These are phyloP conservation scores for Eurois occulta DNA, from an alignment of 2,888 invertebrate genomes.

Conservation along the genomic window DNA sequence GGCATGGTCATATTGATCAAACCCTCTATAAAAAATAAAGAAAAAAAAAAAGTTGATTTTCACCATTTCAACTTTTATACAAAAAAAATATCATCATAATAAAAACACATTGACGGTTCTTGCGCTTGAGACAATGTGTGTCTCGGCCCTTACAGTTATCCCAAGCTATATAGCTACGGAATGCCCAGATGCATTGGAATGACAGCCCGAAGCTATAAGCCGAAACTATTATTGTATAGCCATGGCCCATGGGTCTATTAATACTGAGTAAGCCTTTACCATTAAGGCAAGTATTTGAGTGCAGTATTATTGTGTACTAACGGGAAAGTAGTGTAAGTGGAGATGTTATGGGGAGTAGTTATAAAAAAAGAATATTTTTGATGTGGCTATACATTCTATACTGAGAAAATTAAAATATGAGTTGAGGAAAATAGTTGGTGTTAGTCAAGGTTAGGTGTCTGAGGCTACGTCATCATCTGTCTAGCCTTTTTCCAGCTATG, in stretches of 20 bases:
- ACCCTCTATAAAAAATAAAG: too few species aligned
- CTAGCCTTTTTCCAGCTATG: not conserved
- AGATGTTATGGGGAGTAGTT: not conserved
- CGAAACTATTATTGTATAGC: conserved; percentile 52
- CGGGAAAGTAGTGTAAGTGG: conserved; percentile 2
- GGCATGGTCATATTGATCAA: too few species aligned
- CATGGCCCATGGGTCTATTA: conserved; percentile 38
- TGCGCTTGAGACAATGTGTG: not conserved
- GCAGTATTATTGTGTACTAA: conserved; percentile 19
- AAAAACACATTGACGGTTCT: not conserved
- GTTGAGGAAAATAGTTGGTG: too few species aligned
- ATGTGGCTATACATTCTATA: not conserved
- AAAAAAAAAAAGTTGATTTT: too few species aligned
- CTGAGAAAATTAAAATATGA: too few species aligned
- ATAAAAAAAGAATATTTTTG: not conserved
- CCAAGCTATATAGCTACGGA: conserved; percentile 40
- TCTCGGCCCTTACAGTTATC: conserved; percentile 18
- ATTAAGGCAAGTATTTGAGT: conserved; percentile 16
- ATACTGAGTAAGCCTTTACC: conserved; percentile 47
- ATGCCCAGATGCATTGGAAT: conserved; percentile 62
- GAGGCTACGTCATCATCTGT: not conserved
- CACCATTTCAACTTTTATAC: too few species aligned
- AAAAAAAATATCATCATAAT: too few species aligned
- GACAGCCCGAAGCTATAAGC: conserved; percentile 50
- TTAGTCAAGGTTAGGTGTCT: not conserved